Conservation (phyloP, 2,888 invertebrate species). For the Cacoxenus indagator region DNA sequence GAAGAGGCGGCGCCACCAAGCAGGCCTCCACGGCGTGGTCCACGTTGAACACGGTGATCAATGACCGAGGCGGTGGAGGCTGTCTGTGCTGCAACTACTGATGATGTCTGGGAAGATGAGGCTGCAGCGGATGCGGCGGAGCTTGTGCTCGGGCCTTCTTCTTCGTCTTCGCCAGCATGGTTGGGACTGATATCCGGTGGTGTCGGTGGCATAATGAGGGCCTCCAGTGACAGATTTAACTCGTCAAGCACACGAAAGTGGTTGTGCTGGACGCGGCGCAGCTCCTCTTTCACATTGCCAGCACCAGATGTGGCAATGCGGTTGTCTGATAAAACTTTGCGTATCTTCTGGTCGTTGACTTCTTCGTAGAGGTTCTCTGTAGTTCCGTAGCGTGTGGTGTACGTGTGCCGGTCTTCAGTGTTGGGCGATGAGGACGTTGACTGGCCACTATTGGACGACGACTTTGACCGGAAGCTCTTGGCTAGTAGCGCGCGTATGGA, state of each 20-base stretch:
- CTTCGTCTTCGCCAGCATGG: conserved; percentile 73
- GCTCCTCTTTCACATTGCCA: conserved; percentile 85
- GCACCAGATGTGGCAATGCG: conserved; percentile 77
- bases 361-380: conserved; percentile 76
- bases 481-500: conserved; percentile 68
- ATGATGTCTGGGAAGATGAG: conserved; percentile 15
- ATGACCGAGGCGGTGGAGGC: background rate
- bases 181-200: conserved; percentile 71
- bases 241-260: conserved; percentile 88
- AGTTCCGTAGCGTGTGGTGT: conserved; percentile 84
- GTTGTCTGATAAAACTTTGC: conserved; percentile 72
- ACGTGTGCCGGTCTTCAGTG: conserved; percentile 74
- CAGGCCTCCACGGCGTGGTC: conserved; percentile 58
- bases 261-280: conserved; percentile 85
- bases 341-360: conserved; percentile 70
- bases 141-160: conserved; percentile 66
- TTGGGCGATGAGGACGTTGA: conserved; percentile 64
- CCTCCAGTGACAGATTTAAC: conserved; percentile 88
- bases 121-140: conserved; percentile 34
- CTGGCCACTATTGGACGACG: conserved; percentile 57
- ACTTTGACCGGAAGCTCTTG: conserved; percentile 68
- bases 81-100: background rate
- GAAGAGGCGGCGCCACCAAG: conserved; percentile 61
- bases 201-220: conserved; percentile 88
- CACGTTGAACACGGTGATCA: background rate